Evolutionary conservation across 2,888 invertebrate genomes (phyloP).

Genomic region (Choreutis nemorana): DNA sequence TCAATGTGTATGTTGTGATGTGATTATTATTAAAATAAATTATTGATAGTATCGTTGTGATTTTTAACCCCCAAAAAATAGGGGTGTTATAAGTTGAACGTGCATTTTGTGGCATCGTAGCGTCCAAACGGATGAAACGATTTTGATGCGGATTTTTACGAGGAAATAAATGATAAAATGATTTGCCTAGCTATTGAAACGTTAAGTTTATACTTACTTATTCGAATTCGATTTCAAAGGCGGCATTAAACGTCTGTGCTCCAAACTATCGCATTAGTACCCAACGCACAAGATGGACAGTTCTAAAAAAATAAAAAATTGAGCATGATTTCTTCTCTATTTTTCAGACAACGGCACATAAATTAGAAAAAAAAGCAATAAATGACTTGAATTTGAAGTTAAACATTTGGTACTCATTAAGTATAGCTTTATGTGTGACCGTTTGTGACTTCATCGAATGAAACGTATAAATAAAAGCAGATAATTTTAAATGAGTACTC

Average conservation of each 20-base stretch:
- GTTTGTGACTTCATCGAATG: no score
- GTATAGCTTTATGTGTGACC: no score
- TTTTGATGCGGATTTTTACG: no score
- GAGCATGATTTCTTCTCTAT: no score
- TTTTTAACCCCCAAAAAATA: neutral
- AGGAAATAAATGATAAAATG: neutral
- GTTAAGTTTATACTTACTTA: neutral
- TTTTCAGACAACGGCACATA: no score
- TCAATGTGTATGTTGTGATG: no score
- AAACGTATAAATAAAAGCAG: neutral
- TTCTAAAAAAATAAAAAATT: slow-evolving; percentile 34
- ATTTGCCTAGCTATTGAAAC: neutral
- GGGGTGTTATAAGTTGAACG: neutral
- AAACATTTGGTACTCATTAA: no score
- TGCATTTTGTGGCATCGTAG: no score
- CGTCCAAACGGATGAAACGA: no score
- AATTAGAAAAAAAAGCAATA: no score
- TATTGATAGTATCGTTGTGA: neutral
- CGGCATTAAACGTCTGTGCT: slow-evolving; percentile 54
- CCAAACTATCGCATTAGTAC: slow-evolving; percentile 65
- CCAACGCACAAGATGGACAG: slow-evolving; percentile 64
- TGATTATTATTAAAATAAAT: no score
- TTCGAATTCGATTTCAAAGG: slow-evolving; percentile 2
- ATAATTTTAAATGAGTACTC: slow-evolving; percentile 22
- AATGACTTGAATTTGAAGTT: no score